phyloP scores from a whole-genome alignment of 2,888 invertebrate species.

The Dimorphilus gyrociliatus region DNA sequence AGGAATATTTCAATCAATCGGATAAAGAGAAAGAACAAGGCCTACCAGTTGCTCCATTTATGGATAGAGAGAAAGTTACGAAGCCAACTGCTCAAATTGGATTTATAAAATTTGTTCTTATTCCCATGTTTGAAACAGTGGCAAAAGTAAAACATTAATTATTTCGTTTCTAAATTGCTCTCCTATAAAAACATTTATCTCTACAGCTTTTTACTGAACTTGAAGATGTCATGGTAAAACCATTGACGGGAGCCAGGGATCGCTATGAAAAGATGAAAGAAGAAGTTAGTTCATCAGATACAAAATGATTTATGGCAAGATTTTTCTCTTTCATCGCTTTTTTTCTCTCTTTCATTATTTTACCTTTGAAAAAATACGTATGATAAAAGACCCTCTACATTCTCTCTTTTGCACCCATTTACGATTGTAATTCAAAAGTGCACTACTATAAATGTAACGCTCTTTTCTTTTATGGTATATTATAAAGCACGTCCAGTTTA shows the following conservation, averaged over 20 bases:
- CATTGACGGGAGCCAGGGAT: constrained; percentile 22
- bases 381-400: too few species aligned
- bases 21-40: constrained; percentile 38
- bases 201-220: constrained; percentile 26
- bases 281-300: too few species aligned
- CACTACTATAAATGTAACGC: too few species aligned
- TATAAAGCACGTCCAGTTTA: too few species aligned
- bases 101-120: constrained; percentile 38
- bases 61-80: constrained; percentile 39
- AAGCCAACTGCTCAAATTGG: constrained; percentile 38
- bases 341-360: too few species aligned
- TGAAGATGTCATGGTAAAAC: constrained; percentile 29
- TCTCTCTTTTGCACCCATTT: too few species aligned
- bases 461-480: too few species aligned
- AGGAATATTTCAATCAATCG: constrained; percentile 40
- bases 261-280: constrained; percentile 32
- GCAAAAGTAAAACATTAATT: constrained; percentile 17
- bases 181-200: too few species aligned
- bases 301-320: too few species aligned
- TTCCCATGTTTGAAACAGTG: constrained; percentile 37
- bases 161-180: not conserved
- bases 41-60: constrained; percentile 38
- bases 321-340: too few species aligned
- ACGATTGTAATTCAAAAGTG: too few species aligned
- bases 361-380: too few species aligned